Conservation (phyloP, 2,113 vertebrate species). For the Melanocharis versteri region DNA sequence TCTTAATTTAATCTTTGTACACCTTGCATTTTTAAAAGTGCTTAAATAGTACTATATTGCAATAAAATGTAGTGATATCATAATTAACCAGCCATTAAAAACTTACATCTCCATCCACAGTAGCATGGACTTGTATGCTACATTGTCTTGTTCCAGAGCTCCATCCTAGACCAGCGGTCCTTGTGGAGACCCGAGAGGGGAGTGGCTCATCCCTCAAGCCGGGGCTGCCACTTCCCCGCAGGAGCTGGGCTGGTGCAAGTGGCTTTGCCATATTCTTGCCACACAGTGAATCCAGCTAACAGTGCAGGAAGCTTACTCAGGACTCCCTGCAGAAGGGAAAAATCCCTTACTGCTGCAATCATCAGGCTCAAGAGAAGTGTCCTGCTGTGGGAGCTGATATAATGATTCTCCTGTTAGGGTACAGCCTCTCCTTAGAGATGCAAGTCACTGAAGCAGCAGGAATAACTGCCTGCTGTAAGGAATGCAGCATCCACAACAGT, state of each 20-base stretch:
- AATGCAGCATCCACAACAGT: neutral
- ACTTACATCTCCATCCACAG: conserved; percentile 71
- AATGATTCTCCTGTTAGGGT: neutral
- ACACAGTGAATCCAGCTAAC: neutral
- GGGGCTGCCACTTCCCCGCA: accelerated
- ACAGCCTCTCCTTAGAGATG: neutral
- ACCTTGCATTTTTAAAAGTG: conserved; percentile 87
- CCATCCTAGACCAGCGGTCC: accelerated
- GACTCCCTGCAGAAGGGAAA: neutral
- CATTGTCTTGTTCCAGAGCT: neutral
- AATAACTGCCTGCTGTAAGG: neutral
- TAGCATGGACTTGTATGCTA: conserved; percentile 48
- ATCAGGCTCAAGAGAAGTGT: accelerated
- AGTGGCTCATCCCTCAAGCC: accelerated
- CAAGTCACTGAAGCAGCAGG: neutral
- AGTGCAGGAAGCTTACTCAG: neutral
- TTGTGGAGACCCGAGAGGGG: accelerated
- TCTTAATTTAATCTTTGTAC: conserved; percentile 89
- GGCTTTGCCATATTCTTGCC: neutral
- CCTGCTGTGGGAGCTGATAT: neutral
- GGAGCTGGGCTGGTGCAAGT: neutral
- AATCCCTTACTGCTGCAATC: neutral
- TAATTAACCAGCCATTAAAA: conserved; percentile 87
- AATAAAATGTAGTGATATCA: conserved; percentile 86
- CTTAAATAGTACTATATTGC: conserved; percentile 86